phyloP scores from a whole-genome alignment of 2,113 vertebrate species.

The Maccullochella peelii region DNA sequence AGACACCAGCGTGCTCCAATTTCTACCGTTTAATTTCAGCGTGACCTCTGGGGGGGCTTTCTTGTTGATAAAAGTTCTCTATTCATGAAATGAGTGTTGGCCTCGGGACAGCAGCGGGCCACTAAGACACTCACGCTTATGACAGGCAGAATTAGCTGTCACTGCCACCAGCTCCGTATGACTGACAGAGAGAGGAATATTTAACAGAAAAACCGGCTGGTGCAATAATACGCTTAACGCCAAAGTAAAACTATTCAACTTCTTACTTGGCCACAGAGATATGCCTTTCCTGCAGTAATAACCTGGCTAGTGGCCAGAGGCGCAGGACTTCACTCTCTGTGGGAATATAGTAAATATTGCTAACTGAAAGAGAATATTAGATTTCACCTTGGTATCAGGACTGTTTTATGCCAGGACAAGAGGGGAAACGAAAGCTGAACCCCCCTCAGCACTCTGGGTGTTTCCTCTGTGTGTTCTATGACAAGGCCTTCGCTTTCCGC shows the following conservation, averaged over 20 bases:
- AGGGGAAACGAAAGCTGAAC: slow-evolving; percentile 37
- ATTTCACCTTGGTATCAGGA: slow-evolving; percentile 55
- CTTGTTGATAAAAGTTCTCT: slow-evolving; percentile 65
- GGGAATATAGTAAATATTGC: slow-evolving; percentile 63
- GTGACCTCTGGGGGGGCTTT: slow-evolving; percentile 57
- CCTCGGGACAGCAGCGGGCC: slow-evolving; percentile 43
- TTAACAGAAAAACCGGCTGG: slow-evolving; percentile 24
- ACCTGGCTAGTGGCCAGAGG: slow-evolving; percentile 36
- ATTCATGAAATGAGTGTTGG: slow-evolving; percentile 65
- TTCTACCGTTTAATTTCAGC: slow-evolving; percentile 69
- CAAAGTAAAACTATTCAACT: slow-evolving; percentile 47
- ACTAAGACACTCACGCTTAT: slow-evolving; percentile 28
- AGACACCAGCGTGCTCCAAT: slow-evolving; percentile 42
- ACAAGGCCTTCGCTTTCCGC: slow-evolving; percentile 52
- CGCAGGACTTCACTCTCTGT: slow-evolving; percentile 20
- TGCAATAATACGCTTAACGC: slow-evolving; percentile 1
- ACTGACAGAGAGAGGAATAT: slow-evolving; percentile 40
- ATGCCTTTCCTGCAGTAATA: slow-evolving; percentile 37
- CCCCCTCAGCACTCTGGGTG: slow-evolving; percentile 48
- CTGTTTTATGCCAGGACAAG: slow-evolving; percentile 53
- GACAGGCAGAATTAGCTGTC: slow-evolving; percentile 60
- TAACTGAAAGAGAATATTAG: slow-evolving; percentile 57
- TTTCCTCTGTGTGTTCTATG: slow-evolving; percentile 59
- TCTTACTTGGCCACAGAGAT: not conserved
- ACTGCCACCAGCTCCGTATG: slow-evolving; percentile 35